phyloP scores from a whole-genome alignment of 2,797 vertebrate species.

The Rhynchonycteris naso region DNA sequence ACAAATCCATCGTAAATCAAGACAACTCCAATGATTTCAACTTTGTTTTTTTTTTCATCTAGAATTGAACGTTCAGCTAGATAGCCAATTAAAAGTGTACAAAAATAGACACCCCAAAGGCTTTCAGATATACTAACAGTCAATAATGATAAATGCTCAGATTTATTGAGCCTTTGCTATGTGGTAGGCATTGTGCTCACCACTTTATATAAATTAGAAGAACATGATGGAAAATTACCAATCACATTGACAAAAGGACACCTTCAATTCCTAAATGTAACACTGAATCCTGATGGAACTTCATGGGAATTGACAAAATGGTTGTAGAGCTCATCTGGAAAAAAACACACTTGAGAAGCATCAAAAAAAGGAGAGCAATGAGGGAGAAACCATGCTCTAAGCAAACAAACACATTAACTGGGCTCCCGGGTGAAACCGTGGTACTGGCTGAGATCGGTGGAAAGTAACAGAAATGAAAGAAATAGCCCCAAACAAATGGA shows the following conservation, averaged over 20 bases:
- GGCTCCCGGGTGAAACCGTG: neutral
- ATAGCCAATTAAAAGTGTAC: neutral
- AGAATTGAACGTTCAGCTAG: neutral
- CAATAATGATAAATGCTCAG: too few relatives aligned
- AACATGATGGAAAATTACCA: too few relatives aligned
- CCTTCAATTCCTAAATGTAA: too few relatives aligned
- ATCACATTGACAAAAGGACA: too few relatives aligned
- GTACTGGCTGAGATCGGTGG: neutral
- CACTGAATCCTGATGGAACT: too few relatives aligned
- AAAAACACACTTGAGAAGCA: neutral
- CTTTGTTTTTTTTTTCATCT: neutral
- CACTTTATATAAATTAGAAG: too few relatives aligned
- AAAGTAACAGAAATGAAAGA: neutral
- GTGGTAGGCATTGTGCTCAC: too few relatives aligned
- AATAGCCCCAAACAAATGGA: too few relatives aligned
- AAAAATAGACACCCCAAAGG: neutral
- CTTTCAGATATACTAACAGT: too few relatives aligned
- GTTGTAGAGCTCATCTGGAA: neutral
- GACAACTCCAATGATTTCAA: neutral
- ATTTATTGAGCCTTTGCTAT: too few relatives aligned
- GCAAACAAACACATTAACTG: neutral
- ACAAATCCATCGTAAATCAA: neutral
- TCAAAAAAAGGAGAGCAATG: neutral
- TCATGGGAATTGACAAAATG: too few relatives aligned
- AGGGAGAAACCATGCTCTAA: neutral